phyloP scores from a whole-genome alignment of 2,797 vertebrate genomes.

The Gorsachius magnificus region DNA sequence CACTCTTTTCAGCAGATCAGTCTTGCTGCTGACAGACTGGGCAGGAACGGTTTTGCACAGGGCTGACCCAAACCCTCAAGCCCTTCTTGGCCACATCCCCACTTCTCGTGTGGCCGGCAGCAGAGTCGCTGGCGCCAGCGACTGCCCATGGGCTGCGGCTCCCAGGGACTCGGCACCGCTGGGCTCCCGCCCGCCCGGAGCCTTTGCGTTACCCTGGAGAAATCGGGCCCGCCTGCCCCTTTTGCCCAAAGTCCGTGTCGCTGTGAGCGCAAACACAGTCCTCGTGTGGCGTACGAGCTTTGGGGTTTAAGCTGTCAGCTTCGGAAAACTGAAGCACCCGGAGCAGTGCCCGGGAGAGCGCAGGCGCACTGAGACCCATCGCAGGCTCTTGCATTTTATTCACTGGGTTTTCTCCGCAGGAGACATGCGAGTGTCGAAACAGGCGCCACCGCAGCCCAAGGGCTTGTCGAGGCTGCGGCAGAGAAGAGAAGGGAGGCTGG shows the following conservation, averaged over 20 bases:
- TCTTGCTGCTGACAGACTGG: neutral
- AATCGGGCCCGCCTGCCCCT: too few relatives aligned
- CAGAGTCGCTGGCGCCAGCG: fast-evolving
- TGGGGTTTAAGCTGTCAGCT: neutral
- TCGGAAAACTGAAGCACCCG: neutral
- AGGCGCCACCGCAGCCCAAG: fast-evolving
- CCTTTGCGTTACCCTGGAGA: neutral
- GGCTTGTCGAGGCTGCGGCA: fast-evolving
- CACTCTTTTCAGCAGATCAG: neutral
- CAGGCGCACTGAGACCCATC: fast-evolving
- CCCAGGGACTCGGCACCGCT: fast-evolving
- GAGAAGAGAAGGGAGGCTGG: neutral
- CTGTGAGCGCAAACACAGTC: fast-evolving
- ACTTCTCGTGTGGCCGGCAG: fast-evolving
- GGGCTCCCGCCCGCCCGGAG: neutral
- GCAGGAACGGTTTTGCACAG: neutral
- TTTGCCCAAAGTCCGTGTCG: fast-evolving
- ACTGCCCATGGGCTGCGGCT: fast-evolving
- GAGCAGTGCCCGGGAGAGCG: neutral
- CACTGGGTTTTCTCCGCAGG: neutral
- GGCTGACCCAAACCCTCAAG: fast-evolving
- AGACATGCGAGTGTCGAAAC: neutral
- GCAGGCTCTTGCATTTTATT: neutral
- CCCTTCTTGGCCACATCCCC: neutral
- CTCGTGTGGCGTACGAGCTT: fast-evolving